phyloP scores from a whole-genome alignment of 2,113 vertebrate genomes.

The Pampusana beccarii region DNA sequence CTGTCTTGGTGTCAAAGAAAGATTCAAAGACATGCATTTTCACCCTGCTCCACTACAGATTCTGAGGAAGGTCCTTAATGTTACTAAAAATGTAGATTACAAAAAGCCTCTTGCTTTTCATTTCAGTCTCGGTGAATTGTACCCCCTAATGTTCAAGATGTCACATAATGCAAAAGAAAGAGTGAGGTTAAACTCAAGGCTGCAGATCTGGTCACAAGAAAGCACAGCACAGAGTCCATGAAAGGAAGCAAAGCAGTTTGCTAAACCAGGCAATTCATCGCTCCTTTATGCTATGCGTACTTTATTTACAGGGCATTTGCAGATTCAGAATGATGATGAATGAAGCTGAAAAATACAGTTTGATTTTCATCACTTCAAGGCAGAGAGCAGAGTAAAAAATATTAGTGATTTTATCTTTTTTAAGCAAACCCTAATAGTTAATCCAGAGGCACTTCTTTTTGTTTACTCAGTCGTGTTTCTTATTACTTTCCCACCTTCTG shows the following conservation, averaged over 20 bases:
- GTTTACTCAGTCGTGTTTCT: neutral
- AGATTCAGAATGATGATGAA: neutral
- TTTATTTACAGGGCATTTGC: conserved; percentile 24
- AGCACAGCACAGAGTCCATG: neutral
- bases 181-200: neutral
- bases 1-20: neutral
- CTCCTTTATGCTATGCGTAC: neutral
- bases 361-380: neutral
- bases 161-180: neutral
- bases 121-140: neutral
- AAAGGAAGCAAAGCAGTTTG: neutral
- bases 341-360: neutral
- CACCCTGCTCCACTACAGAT: neutral
- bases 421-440: neutral
- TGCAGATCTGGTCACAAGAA: neutral
- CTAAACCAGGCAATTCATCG: conserved; percentile 2
- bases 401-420: neutral
- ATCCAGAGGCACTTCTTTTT: neutral
- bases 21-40: neutral
- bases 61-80: neutral
- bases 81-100: neutral
- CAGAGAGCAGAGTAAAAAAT: neutral
- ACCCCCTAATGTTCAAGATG: fast-evolving
- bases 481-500: neutral
- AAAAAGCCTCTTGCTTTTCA: neutral